Evolutionary conservation across 2,888 invertebrate genomes (phyloP).

Genomic region (Plagiodera versicolora): DNA sequence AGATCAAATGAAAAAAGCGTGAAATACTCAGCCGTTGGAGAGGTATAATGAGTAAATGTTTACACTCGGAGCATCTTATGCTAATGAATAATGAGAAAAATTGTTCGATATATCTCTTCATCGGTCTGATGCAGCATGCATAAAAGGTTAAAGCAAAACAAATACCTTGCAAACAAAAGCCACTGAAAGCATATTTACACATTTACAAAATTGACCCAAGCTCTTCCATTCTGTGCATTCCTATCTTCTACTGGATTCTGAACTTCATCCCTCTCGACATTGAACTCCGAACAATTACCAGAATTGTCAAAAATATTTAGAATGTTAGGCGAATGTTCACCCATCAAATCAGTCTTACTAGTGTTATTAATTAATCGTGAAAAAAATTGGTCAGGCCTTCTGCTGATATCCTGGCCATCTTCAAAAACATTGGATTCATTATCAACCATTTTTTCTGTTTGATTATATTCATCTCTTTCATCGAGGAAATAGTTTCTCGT

Average conservation of each 20-base stretch:
- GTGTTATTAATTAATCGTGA: conserved; percentile 24
- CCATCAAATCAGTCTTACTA: conserved; percentile 16
- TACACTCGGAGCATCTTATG: too few species aligned
- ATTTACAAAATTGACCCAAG: conserved; percentile 57
- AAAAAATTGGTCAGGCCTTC: conserved; percentile 36
- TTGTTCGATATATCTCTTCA: not conserved
- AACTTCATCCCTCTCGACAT: conserved; percentile 26
- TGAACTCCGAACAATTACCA: conserved; percentile 31
- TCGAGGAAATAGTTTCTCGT: conserved; percentile 22
- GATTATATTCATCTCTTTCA: conserved; percentile 30
- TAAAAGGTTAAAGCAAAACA: conserved; percentile 38
- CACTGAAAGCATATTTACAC: conserved; percentile 54
- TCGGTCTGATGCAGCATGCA: conserved; percentile 24
- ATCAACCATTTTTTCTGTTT: conserved; percentile 30
- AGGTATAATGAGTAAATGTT: too few species aligned
- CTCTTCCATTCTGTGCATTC: conserved; percentile 40
- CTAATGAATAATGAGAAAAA: too few species aligned
- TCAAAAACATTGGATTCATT: conserved; percentile 27
- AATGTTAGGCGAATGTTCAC: conserved; percentile 36
- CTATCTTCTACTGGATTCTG: conserved; percentile 28
- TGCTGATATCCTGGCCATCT: conserved; percentile 29
- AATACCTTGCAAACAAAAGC: conserved; percentile 45
- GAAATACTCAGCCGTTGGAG: too few species aligned
- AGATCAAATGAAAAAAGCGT: too few species aligned
- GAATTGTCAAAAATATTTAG: conserved; percentile 30